phyloP scores from a whole-genome alignment of 2,888 invertebrate species.

The Nephrotoma flavescens region DNA sequence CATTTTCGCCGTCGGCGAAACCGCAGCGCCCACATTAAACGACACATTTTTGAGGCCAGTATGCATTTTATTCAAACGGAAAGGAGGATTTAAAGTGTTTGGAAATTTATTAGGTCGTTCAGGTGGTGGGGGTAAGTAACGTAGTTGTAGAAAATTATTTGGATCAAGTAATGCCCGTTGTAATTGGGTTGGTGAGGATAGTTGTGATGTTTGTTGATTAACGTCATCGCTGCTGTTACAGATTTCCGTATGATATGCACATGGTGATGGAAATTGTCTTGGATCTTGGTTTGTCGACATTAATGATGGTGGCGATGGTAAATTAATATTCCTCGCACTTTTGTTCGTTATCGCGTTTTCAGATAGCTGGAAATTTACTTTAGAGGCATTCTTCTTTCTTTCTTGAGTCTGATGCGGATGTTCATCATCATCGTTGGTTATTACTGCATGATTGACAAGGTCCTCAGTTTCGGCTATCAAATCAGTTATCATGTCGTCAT shows the following conservation, averaged over 20 bases:
- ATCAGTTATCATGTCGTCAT: background rate
- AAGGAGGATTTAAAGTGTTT: background rate
- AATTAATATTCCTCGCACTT: background rate
- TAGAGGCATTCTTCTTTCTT: background rate
- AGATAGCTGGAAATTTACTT: background rate
- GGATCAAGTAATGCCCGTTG: background rate
- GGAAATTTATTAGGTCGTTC: background rate
- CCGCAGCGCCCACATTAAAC: slow-evolving; percentile 29
- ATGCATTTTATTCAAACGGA: slow-evolving; percentile 14
- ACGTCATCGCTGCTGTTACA: background rate
- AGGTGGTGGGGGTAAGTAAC: background rate
- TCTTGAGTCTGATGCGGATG: background rate
- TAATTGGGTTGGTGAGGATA: background rate
- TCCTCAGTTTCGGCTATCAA: background rate
- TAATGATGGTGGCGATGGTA: background rate
- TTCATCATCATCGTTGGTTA: background rate
- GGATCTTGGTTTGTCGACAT: background rate
- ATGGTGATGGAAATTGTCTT: background rate
- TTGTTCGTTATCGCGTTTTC: background rate
- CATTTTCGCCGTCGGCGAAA: slow-evolving; percentile 30
- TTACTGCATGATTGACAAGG: background rate
- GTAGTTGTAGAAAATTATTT: background rate
- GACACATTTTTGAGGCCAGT: slow-evolving; percentile 32
- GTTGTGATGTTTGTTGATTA: background rate
- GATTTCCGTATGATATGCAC: background rate